Conservation (phyloP, 2,888 invertebrate species). For the Spatulosminthurus flaviceps region DNA sequence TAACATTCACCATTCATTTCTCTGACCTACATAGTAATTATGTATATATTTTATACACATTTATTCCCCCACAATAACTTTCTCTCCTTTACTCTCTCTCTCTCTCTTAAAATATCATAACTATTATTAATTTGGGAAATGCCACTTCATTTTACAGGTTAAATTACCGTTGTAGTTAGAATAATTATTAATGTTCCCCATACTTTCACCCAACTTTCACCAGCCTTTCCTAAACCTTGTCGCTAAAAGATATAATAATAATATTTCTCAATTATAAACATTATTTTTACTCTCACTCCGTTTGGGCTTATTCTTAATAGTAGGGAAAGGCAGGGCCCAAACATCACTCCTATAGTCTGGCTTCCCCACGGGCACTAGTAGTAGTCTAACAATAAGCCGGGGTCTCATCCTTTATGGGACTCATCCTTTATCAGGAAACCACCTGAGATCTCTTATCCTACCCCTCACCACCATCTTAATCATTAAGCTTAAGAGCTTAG, state of each 20-base stretch:
- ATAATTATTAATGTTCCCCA: slow-evolving; percentile 30
- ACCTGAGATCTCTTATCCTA: background rate
- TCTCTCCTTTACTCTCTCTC: too few species aligned
- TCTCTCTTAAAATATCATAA: background rate
- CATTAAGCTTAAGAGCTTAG: slow-evolving; percentile 1
- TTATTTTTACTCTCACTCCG: slow-evolving; percentile 7
- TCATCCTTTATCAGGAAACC: background rate
- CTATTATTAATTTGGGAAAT: background rate
- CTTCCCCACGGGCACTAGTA: too few species aligned
- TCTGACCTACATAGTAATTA: too few species aligned
- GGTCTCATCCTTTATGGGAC: background rate
- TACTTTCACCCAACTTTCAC: too few species aligned
- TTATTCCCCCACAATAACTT: too few species aligned
- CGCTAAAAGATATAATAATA: background rate
- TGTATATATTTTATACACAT: too few species aligned
- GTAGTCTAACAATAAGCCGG: background rate
- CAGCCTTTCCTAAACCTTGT: too few species aligned
- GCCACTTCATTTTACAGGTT: slow-evolving; percentile 26
- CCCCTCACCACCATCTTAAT: background rate
- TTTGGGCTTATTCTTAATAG: background rate
- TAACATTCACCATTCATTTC: too few species aligned
- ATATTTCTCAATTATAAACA: slow-evolving; percentile 27
- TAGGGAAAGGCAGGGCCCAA: background rate
- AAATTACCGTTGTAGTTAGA: slow-evolving; percentile 1
- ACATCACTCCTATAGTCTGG: background rate